Evolutionary conservation across 2,113 vertebrate genomes (phyloP).

Genomic region (Craseonycteris thonglongyai): DNA sequence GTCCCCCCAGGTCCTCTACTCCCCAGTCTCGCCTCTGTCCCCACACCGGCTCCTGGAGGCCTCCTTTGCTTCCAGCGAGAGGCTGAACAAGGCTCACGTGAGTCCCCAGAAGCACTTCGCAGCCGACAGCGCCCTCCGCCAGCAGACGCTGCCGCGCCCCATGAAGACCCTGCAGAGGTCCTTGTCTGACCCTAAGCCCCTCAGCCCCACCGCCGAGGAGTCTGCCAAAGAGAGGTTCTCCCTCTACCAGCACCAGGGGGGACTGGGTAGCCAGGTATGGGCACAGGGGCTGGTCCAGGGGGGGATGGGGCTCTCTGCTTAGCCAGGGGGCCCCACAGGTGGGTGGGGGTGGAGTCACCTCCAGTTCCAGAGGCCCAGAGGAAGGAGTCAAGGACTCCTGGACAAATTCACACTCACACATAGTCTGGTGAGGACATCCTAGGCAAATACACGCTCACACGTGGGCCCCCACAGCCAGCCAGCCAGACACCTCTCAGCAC

Average conservation of each 20-base stretch:
- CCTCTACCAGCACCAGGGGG: slow-evolving; percentile 91
- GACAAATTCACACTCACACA: not conserved
- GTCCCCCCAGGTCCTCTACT: slow-evolving; percentile 98
- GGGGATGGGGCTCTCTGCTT: slow-evolving; percentile 54
- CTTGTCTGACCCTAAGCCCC: slow-evolving; percentile 97
- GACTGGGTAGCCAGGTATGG: slow-evolving; percentile 92
- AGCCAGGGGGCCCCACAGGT: slow-evolving; percentile 32
- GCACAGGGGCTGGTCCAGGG: slow-evolving; percentile 62
- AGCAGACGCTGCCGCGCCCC: slow-evolving; percentile 94
- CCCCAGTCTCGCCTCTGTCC: slow-evolving; percentile 94
- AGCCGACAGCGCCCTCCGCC: slow-evolving; percentile 87
- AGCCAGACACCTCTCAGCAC: not conserved
- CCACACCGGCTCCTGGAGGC: slow-evolving; percentile 96
- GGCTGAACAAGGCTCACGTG: slow-evolving; percentile 96
- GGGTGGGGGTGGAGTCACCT: slow-evolving; percentile 26
- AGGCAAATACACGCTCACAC: not conserved
- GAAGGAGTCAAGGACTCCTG: not conserved
- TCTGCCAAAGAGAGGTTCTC: slow-evolving; percentile 92
- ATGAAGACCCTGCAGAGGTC: slow-evolving; percentile 98
- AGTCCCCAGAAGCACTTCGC: slow-evolving; percentile 96
- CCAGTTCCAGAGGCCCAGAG: slow-evolving; percentile 20
- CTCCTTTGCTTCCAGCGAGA: slow-evolving; percentile 93
- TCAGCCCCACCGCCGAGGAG: slow-evolving; percentile 97
- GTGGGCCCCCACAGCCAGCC: not conserved
- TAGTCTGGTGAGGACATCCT: not conserved